Evolutionary conservation across 2,797 vertebrate genomes (phyloP).

Genomic region (Tokudaia tokunoshimensis): DNA sequence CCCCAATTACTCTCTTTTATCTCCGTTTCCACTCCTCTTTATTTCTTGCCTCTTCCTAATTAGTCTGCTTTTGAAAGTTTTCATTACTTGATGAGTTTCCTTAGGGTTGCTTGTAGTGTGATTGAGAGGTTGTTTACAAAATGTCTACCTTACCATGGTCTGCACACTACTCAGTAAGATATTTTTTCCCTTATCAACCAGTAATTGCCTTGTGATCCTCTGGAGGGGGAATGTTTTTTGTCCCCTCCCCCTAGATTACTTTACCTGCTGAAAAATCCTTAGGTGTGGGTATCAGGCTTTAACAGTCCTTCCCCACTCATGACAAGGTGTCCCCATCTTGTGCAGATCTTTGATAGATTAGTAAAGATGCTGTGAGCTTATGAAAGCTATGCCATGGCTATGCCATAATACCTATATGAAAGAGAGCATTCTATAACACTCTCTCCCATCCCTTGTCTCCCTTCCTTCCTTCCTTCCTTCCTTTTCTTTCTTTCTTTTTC

Average conservation of each 20-base stretch:
- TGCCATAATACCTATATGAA: not conserved
- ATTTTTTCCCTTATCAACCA: not conserved
- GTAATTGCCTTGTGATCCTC: not conserved
- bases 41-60: not conserved
- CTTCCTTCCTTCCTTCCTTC: not conserved
- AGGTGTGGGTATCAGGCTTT: not conserved
- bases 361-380: not conserved
- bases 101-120: not conserved
- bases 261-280: not conserved
- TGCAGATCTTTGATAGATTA: not conserved
- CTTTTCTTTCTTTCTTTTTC: too few relatives aligned
- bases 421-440: not conserved
- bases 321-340: not conserved
- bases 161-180: not conserved
- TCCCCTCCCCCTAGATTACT: not conserved
- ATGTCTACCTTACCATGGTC: not conserved
- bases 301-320: not conserved
- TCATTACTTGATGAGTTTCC: not conserved
- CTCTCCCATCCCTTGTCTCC: not conserved
- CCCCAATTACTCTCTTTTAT: not conserved
- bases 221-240: not conserved
- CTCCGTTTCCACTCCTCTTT: not conserved
- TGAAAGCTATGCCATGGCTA: too few relatives aligned
- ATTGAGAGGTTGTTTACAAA: not conserved
- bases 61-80: not conserved